Percentiles rank a stretch among this genome's conserved stretches.
These are phyloP conservation scores for Sitobion miscanthi DNA, from an alignment of 1,140 invertebrate species.

Conservation along the genomic window DNA sequence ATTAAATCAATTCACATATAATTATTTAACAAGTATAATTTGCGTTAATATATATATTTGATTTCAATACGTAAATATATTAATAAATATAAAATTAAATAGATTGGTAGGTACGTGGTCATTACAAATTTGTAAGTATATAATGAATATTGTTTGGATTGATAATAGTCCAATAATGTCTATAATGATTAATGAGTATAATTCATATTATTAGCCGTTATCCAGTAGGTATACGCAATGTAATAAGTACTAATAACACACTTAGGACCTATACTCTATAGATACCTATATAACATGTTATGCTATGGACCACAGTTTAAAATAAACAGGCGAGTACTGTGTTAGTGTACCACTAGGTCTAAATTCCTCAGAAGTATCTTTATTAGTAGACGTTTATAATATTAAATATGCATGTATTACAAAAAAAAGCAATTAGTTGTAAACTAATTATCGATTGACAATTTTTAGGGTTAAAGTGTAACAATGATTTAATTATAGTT, in stretches of 20 bases:
- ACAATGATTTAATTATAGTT: not conserved
- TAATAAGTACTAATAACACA: no score
- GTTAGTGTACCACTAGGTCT: no score
- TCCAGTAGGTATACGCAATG: no score
- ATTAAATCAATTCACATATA: not conserved
- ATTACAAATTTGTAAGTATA: not conserved
- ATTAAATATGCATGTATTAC: no score
- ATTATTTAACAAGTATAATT: not conserved
- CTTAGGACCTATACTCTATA: no score
- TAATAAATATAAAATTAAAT: not conserved
- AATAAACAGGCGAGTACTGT: no score
- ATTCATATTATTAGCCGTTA: no score
- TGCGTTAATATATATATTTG: not conserved
- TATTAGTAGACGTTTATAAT: no score
- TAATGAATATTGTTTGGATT: not conserved
- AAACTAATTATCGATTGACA: not conserved
- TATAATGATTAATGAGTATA: no score
- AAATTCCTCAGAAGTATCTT: no score
- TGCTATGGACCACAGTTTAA: no score
- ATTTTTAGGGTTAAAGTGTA: not conserved
- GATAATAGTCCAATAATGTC: not conserved
- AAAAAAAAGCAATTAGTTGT: not conserved
- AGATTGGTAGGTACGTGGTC: not conserved
- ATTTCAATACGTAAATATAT: not conserved
- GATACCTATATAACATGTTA: no score